Conservation (phyloP, 2,797 vertebrate species). For the Amniataba percoides region DNA sequence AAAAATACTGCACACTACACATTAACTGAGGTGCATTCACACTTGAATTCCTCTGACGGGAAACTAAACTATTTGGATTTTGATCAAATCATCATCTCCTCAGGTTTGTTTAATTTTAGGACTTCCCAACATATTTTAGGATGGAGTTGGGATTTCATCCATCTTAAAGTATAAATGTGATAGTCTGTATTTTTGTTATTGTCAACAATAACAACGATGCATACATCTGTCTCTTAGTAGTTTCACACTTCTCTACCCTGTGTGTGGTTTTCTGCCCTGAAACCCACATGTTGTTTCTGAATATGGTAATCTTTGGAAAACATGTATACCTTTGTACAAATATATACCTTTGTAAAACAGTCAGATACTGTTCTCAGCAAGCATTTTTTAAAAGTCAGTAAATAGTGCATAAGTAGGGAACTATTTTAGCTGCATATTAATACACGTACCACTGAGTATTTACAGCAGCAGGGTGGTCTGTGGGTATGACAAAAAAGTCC, state of each 20-base stretch:
- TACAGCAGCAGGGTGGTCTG: neutral
- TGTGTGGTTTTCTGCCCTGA: neutral
- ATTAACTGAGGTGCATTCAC: slow-evolving; percentile 2
- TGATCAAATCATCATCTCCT: too few relatives aligned
- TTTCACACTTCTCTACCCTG: neutral
- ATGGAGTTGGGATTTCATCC: neutral
- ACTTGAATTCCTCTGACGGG: neutral
- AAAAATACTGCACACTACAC: neutral
- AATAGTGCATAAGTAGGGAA: neutral
- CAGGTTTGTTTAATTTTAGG: neutral
- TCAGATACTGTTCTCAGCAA: neutral
- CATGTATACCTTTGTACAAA: too few relatives aligned
- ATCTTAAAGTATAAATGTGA: neutral
- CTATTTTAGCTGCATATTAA: neutral
- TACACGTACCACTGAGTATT: neutral
- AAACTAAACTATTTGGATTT: neutral
- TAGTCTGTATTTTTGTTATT: neutral
- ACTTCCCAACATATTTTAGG: neutral
- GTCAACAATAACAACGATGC: neutral
- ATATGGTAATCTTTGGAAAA: neutral
- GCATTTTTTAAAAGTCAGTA: neutral
- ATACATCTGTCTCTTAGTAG: neutral
- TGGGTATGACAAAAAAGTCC: neutral
- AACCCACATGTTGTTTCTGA: neutral
- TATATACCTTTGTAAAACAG: neutral